phyloP scores from a whole-genome alignment of 2,888 invertebrate species.

The Orchestes rusci region DNA sequence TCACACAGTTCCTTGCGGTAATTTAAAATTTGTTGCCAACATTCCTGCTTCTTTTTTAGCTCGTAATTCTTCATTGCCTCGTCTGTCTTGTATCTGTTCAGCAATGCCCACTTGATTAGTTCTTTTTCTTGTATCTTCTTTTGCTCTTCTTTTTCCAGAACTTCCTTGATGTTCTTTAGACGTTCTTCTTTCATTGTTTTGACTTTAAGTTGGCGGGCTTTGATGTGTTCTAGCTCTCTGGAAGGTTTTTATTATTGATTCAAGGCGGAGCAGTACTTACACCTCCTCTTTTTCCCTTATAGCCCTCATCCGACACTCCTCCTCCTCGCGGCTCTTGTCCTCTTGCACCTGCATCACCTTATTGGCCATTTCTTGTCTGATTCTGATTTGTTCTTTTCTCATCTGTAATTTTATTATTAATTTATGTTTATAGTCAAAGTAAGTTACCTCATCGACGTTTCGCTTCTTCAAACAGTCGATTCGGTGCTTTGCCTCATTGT shows the following conservation, averaged over 20 bases:
- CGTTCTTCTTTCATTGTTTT: slow-evolving; percentile 34
- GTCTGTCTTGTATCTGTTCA: slow-evolving; percentile 51
- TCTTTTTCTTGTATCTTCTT: slow-evolving; percentile 44
- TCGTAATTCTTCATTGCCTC: slow-evolving; percentile 47
- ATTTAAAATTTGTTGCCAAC: slow-evolving; percentile 42
- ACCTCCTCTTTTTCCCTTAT: slow-evolving; percentile 44
- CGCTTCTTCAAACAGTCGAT: slow-evolving; percentile 42
- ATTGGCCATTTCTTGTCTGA: slow-evolving; percentile 26
- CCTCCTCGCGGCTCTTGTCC: slow-evolving; percentile 34
- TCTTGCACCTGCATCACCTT: slow-evolving; percentile 29
- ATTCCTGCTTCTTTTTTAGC: slow-evolving; percentile 40
- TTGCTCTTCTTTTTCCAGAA: slow-evolving; percentile 36
- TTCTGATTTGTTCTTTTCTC: slow-evolving; percentile 24
- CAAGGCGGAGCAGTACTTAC: slow-evolving; percentile 30
- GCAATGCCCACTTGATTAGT: slow-evolving; percentile 48
- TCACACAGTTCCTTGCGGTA: slow-evolving; percentile 45
- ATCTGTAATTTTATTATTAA: too few relatives aligned
- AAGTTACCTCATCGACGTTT: slow-evolving; percentile 40
- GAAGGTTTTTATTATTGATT: slow-evolving; percentile 5
- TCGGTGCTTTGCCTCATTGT: slow-evolving; percentile 43
- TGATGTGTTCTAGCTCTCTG: slow-evolving; percentile 41
- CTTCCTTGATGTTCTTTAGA: slow-evolving; percentile 34
- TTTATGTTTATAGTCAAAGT: too few relatives aligned
- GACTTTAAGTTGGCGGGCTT: slow-evolving; percentile 37
- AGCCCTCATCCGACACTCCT: slow-evolving; percentile 44